A percentile compares a stretch with the other conserved stretches of the same genome.
These are phyloP conservation scores for Mimachlamys varia DNA, from an alignment of 2,888 invertebrate genomes.

Conservation along the genomic window DNA sequence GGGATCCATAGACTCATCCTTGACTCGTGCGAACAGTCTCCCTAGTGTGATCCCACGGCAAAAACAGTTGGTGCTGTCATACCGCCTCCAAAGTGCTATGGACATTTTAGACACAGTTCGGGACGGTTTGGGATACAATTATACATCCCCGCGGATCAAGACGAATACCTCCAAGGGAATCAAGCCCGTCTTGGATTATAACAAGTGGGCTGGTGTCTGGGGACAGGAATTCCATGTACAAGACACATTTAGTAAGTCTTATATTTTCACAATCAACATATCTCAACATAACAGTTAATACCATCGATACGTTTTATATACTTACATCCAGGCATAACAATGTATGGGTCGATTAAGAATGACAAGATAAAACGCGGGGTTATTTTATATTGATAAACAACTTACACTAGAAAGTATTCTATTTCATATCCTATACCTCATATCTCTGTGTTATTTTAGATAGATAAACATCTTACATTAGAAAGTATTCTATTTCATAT, in stretches of 20 bases:
- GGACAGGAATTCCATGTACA: constrained; percentile 80
- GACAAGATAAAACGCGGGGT: too few relatives aligned
- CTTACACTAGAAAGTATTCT: too few relatives aligned
- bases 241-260: not conserved
- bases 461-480: too few relatives aligned
- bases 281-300: too few relatives aligned
- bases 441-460: too few relatives aligned
- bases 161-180: constrained; percentile 45
- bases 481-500: too few relatives aligned
- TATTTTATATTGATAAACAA: too few relatives aligned
- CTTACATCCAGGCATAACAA: too few relatives aligned
- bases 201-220: constrained; percentile 96
- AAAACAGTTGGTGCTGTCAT: constrained; percentile 69
- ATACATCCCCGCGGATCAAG: constrained; percentile 67
- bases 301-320: too few relatives aligned
- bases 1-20: not conserved
- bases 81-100: constrained; percentile 76
- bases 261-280: not conserved
- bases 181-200: constrained; percentile 89
- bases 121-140: constrained; percentile 57
- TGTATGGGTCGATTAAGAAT: too few relatives aligned
- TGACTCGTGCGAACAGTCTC: not conserved
- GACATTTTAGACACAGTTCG: constrained; percentile 74
- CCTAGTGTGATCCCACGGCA: constrained; percentile 57
- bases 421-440: too few relatives aligned